Percentiles rank a stretch among this genome's conserved stretches.
Evolutionary conservation across 2,113 vertebrate genomes (phyloP).

Genomic region (Corapipo altera): DNA sequence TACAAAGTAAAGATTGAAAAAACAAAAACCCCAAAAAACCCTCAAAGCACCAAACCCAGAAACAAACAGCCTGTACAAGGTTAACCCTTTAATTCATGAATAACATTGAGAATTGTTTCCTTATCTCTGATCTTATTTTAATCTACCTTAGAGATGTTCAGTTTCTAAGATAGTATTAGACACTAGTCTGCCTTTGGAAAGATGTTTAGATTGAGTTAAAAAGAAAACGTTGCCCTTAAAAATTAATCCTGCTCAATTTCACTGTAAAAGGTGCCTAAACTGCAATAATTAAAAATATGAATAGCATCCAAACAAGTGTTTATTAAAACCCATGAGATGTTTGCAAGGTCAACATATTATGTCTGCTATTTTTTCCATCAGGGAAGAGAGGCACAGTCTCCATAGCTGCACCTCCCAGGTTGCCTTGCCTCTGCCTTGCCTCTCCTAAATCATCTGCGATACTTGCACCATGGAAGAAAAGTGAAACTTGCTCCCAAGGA

Average conservation of each 20-base stretch:
- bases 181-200: neutral
- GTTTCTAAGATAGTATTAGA: neutral
- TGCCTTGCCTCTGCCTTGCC: neutral
- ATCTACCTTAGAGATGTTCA: neutral
- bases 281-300: neutral
- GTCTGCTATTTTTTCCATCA: slow-evolving; percentile 1
- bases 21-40: neutral
- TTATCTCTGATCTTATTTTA: neutral
- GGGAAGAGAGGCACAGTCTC: neutral
- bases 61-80: neutral
- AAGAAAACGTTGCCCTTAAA: neutral
- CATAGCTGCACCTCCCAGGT: neutral
- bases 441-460: slow-evolving; percentile 2
- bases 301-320: neutral
- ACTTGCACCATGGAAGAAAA: slow-evolving; percentile 32
- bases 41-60: neutral
- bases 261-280: slow-evolving; percentile 1
- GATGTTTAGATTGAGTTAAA: neutral
- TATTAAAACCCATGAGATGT: neutral
- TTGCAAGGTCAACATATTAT: slow-evolving; percentile 7
- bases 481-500: slow-evolving; percentile 38
- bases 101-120: neutral
- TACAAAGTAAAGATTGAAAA: neutral
- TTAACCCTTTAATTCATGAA: neutral
- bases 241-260: neutral